Evolutionary conservation across 1,140 invertebrate genomes (phyloP).

Genomic region (Lysiphlebus fabarum): DNA sequence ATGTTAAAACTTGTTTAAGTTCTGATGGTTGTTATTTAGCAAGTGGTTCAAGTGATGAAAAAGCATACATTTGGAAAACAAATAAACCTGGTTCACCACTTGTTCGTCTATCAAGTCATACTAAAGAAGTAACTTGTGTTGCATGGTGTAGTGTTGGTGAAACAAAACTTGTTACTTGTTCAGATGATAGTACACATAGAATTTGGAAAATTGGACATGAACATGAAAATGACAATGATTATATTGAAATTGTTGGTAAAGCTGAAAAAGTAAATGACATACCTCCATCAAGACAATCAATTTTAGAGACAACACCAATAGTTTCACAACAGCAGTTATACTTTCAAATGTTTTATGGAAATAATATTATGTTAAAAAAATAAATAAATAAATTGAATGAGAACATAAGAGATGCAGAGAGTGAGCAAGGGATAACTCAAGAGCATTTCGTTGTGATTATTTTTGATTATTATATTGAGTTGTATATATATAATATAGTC

Average conservation of each 20-base stretch:
- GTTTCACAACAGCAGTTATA: slow-evolving; percentile 22
- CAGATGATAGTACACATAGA: slow-evolving; percentile 73
- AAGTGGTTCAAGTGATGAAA: slow-evolving; percentile 79
- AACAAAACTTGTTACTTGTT: slow-evolving; percentile 70
- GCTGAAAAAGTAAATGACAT: slow-evolving; percentile 54
- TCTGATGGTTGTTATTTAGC: slow-evolving; percentile 74
- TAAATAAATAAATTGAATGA: not conserved
- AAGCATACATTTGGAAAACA: slow-evolving; percentile 81
- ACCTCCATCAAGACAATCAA: slow-evolving; percentile 25
- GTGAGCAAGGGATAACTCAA: slow-evolving; percentile 10
- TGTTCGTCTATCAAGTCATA: slow-evolving; percentile 69
- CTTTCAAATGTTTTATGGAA: no score
- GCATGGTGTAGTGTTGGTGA: slow-evolving; percentile 66
- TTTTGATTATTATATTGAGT: no score
- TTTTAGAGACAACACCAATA: slow-evolving; percentile 42
- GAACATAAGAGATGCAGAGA: slow-evolving; percentile 7
- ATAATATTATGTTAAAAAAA: not conserved
- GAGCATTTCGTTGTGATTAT: slow-evolving; percentile 46
- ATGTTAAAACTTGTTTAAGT: slow-evolving; percentile 77
- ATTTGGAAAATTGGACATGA: slow-evolving; percentile 70
- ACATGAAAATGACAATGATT: slow-evolving; percentile 51
- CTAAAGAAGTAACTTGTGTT: slow-evolving; percentile 79
- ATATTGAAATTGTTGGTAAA: slow-evolving; percentile 53
- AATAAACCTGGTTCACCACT: slow-evolving; percentile 63
- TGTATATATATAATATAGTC: no score